A percentile compares a stretch with the other conserved stretches of the same genome.
Conservation (phyloP, 2,113 vertebrate genomes). For the Anoplopoma fimbria region DNA sequence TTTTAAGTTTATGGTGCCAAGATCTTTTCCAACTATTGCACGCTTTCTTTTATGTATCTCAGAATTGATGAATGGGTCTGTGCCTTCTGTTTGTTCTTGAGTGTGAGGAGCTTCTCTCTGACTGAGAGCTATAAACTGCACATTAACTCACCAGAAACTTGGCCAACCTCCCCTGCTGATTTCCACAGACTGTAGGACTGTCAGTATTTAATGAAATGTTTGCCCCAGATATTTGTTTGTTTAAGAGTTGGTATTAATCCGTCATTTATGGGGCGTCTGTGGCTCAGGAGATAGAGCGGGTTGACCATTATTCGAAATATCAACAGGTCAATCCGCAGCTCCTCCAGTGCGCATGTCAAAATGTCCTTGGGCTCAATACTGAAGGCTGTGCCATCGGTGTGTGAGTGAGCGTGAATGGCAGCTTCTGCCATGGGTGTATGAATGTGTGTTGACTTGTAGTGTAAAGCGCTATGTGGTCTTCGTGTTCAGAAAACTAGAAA, state of each 20-base stretch:
- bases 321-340: not conserved
- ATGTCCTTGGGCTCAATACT: not conserved
- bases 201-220: constrained; percentile 10
- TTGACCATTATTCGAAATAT: not conserved
- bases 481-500: too few species aligned
- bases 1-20: not conserved
- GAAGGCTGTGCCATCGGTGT: not conserved
- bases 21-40: not conserved
- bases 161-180: constrained; percentile 18
- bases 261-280: not conserved
- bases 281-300: not conserved
- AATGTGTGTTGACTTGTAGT: not conserved
- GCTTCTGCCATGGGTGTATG: too few species aligned
- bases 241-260: not conserved
- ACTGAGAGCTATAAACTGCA: constrained; percentile 22
- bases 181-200: not conserved
- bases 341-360: not conserved
- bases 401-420: too few species aligned
- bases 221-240: constrained; percentile 15
- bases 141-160: constrained; percentile 9
- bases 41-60: not conserved
- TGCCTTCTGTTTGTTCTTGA: constrained; percentile 8
- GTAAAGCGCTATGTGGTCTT: too few species aligned
- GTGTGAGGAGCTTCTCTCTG: not conserved
- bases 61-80: not conserved